A percentile compares a stretch with the other conserved stretches of the same genome.
Conservation (phyloP, 2,888 invertebrate species). For the Eristalis pertinax region DNA sequence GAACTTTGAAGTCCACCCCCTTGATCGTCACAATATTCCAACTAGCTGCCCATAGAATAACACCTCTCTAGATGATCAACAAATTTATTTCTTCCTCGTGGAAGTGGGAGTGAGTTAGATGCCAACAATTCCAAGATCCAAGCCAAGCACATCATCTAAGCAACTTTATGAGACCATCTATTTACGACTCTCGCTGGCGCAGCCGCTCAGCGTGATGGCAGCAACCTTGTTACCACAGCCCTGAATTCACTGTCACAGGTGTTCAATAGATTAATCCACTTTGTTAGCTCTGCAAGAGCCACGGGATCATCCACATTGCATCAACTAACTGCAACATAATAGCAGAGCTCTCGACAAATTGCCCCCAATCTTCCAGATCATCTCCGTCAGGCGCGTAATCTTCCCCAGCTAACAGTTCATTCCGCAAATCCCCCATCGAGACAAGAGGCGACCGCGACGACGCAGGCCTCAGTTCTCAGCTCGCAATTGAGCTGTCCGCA, state of each 20-base stretch:
- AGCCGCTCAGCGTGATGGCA: not conserved
- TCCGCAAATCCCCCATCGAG: conserved; percentile 1
- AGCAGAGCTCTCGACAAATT: not conserved
- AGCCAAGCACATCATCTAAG: not conserved
- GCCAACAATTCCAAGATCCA: no score
- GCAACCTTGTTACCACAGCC: not conserved
- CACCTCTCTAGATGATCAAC: no score
- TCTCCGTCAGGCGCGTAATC: not conserved
- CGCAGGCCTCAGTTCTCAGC: conserved; percentile 24
- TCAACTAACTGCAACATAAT: not conserved
- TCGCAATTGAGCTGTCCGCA: conserved; percentile 57
- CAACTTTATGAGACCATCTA: not conserved
- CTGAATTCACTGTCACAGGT: not conserved
- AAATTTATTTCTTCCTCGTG: no score
- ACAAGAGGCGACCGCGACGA: no score
- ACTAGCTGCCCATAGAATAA: no score
- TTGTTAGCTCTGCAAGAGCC: not conserved
- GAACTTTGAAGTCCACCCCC: no score
- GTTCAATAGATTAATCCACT: not conserved
- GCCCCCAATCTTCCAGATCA: not conserved
- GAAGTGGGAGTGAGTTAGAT: no score
- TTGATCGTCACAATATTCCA: no score
- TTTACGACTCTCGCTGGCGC: not conserved
- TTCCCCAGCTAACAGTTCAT: conserved; percentile 27
- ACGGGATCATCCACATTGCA: not conserved